A percentile compares a stretch with the other conserved stretches of the same genome.
phyloP scores from a whole-genome alignment of 2,113 vertebrate species.

The Corvus hawaiiensis region DNA sequence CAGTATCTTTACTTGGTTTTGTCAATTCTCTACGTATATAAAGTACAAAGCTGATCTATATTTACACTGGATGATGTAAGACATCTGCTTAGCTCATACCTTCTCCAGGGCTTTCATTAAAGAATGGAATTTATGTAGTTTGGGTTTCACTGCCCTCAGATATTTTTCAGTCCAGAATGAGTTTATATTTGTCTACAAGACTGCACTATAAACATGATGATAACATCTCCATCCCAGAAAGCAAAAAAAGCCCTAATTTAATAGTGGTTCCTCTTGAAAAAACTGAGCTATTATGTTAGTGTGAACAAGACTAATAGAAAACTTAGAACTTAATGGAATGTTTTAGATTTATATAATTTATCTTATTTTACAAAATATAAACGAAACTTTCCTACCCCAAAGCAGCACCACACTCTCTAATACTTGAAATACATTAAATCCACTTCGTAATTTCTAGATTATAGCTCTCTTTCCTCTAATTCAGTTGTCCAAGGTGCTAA shows the following conservation, averaged over 20 bases:
- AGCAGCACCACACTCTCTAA: neutral
- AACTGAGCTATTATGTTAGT: neutral
- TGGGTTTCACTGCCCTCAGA: fast-evolving
- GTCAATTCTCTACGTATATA: neutral
- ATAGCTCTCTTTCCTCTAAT: neutral
- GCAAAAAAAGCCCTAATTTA: neutral
- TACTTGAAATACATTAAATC: neutral
- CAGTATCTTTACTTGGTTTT: neutral
- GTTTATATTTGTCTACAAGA: neutral
- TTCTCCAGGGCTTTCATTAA: neutral
- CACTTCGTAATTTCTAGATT: neutral
- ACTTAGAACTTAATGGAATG: neutral
- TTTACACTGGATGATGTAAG: neutral
- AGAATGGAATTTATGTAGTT: neutral
- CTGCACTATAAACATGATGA: neutral
- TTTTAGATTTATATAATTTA: neutral
- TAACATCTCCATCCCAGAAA: neutral
- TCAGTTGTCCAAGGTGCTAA: neutral
- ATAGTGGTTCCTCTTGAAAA: neutral
- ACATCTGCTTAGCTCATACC: neutral
- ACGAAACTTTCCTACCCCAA: neutral
- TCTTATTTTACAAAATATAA: neutral
- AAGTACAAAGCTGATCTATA: neutral
- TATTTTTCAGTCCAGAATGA: neutral
- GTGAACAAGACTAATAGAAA: neutral